phyloP scores from a whole-genome alignment of 1,140 invertebrate species.

The Linepithema humile region DNA sequence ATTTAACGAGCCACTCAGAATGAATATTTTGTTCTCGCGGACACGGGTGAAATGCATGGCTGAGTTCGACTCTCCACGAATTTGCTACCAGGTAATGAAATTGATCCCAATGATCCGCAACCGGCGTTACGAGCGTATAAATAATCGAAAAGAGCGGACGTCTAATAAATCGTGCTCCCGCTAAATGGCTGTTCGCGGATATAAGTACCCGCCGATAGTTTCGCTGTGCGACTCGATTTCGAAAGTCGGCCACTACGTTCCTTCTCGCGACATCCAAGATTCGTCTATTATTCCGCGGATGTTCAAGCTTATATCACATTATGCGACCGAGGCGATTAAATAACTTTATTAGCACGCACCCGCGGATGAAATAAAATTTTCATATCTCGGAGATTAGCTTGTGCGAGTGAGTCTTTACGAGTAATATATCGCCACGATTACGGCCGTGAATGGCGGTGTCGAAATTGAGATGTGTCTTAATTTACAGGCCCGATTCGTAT shows the following conservation, averaged over 20 bases:
- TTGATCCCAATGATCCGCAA: slow-evolving; percentile 49
- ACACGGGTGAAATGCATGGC: slow-evolving; percentile 25
- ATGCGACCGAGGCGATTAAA: slow-evolving; percentile 22
- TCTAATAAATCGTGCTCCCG: slow-evolving; percentile 25
- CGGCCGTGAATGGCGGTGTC: slow-evolving; percentile 13
- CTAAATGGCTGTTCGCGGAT: not conserved
- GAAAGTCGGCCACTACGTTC: slow-evolving; percentile 1
- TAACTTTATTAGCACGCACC: not conserved
- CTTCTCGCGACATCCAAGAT: slow-evolving; percentile 3
- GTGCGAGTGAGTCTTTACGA: slow-evolving; percentile 14
- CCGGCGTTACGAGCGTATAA: slow-evolving; percentile 35
- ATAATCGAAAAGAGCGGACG: slow-evolving; percentile 26
- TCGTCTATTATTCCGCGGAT: not conserved
- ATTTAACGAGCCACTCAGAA: slow-evolving; percentile 71
- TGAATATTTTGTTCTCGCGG: slow-evolving; percentile 65
- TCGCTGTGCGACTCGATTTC: not conserved
- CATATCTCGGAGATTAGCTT: slow-evolving; percentile 25
- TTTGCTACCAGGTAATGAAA: slow-evolving; percentile 50
- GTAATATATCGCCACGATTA: slow-evolving; percentile 37
- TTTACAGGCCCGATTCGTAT: slow-evolving; percentile 28
- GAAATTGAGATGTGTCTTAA: slow-evolving; percentile 50
- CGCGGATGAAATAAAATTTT: slow-evolving; percentile 30
- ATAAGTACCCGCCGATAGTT: too few species aligned
- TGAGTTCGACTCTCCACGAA: slow-evolving; percentile 11
- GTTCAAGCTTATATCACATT: slow-evolving; percentile 12